These are phyloP conservation scores for Microplitis demolitor DNA, from an alignment of 1,140 invertebrate species.

Conservation along the genomic window DNA sequence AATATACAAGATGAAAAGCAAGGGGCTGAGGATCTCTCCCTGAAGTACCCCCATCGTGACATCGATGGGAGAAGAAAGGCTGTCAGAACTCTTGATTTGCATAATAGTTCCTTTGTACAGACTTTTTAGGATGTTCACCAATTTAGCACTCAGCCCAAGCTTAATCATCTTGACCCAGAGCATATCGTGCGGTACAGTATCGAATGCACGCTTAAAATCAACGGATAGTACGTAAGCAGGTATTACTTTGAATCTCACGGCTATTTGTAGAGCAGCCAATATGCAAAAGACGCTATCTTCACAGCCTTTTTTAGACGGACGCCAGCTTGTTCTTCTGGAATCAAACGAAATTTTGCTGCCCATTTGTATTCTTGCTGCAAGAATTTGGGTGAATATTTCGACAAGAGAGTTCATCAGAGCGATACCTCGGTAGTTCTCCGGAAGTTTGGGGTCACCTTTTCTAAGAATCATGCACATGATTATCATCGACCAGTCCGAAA, in stretches of 20 bases:
- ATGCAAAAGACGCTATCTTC: too few species aligned
- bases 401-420: not conserved
- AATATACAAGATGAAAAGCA: constrained; percentile 10
- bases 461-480: not conserved
- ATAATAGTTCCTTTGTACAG: not conserved
- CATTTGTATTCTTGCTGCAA: not conserved
- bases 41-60: not conserved
- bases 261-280: too few species aligned
- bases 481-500: too few species aligned
- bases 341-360: too few species aligned
- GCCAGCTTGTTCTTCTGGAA: too few species aligned
- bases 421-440: not conserved
- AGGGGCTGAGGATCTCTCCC: not conserved
- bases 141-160: not conserved
- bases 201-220: too few species aligned
- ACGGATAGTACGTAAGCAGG: too few species aligned
- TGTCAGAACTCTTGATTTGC: not conserved
- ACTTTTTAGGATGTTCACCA: not conserved
- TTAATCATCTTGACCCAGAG: not conserved
- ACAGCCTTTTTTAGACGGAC: too few species aligned
- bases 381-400: not conserved
- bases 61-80: not conserved
- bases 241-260: too few species aligned
- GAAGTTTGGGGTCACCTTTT: not conserved
- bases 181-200: too few species aligned